phyloP scores from a whole-genome alignment of 2,888 invertebrate genomes.

The Lagria hirta region DNA sequence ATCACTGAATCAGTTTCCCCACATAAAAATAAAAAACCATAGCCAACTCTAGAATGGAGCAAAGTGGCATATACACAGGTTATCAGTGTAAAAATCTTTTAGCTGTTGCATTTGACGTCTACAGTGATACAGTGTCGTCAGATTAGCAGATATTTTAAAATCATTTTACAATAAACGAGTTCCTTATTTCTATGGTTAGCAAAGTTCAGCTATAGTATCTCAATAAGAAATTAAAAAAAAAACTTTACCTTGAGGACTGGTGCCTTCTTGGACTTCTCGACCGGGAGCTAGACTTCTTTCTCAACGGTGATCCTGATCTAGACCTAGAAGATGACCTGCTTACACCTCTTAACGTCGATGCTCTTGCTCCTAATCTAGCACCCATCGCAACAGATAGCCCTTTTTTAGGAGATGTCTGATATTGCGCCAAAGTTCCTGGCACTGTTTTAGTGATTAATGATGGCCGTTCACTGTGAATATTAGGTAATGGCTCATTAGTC shows the following conservation, averaged over 20 bases:
- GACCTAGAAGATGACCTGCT: slow-evolving; percentile 52
- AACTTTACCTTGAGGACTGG: slow-evolving; percentile 48
- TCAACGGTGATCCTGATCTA: slow-evolving; percentile 41
- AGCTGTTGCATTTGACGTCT: too few species aligned
- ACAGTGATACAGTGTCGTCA: too few species aligned
- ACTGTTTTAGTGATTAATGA: slow-evolving; percentile 61
- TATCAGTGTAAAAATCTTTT: too few species aligned
- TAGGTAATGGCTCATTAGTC: slow-evolving; percentile 91
- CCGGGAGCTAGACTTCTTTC: slow-evolving; percentile 32
- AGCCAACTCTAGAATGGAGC: too few species aligned
- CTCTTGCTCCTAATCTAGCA: slow-evolving; percentile 60
- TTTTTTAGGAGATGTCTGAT: slow-evolving; percentile 57
- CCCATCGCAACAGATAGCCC: slow-evolving; percentile 63
- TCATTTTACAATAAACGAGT: too few species aligned
- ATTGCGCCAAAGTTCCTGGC: slow-evolving; percentile 60
- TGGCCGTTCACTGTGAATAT: slow-evolving; percentile 77
- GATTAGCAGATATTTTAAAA: too few species aligned
- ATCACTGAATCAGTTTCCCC: too few species aligned
- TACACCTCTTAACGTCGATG: slow-evolving; percentile 49
- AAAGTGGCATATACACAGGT: too few species aligned
- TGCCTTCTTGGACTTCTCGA: slow-evolving; percentile 45
- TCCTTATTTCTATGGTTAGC: too few species aligned
- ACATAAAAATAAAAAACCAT: too few species aligned
- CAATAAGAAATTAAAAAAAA: too few species aligned
- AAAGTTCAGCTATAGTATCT: too few species aligned